phyloP scores from a whole-genome alignment of 2,888 invertebrate species.

The Drosophila anomalata region DNA sequence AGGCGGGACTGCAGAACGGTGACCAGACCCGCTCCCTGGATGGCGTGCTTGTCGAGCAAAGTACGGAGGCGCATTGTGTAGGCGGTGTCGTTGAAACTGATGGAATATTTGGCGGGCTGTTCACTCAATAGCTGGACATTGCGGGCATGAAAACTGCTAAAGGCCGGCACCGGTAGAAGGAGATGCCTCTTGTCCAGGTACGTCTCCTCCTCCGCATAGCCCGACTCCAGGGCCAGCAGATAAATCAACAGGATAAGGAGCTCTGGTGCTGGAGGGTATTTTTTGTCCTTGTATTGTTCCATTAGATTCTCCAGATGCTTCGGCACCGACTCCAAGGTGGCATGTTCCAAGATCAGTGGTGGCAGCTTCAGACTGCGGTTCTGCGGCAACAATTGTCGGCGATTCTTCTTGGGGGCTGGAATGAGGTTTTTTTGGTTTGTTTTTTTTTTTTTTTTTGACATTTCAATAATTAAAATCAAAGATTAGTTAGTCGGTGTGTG shows the following conservation, averaged over 20 bases:
- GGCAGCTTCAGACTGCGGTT: not conserved
- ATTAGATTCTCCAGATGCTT: slow-evolving; percentile 72
- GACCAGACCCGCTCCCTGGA: slow-evolving; percentile 10
- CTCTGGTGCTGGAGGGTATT: slow-evolving; percentile 54
- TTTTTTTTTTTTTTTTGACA: slow-evolving; percentile 4
- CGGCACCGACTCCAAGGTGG: slow-evolving; percentile 72
- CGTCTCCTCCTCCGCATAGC: slow-evolving; percentile 65
- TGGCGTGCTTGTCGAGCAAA: slow-evolving; percentile 17
- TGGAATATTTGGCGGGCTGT: slow-evolving; percentile 13
- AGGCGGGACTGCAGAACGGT: slow-evolving; percentile 53
- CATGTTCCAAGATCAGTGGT: slow-evolving; percentile 70
- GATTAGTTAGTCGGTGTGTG: slow-evolving; percentile 18
- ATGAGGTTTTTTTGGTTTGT: slow-evolving; percentile 15
- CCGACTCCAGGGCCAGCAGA: slow-evolving; percentile 79
- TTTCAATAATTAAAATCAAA: slow-evolving; percentile 16
- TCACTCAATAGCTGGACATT: slow-evolving; percentile 66
- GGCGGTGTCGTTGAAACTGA: slow-evolving; percentile 28
- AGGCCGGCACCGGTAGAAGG: slow-evolving; percentile 55
- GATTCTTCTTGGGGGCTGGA: slow-evolving; percentile 20
- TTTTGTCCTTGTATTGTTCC: slow-evolving; percentile 37
- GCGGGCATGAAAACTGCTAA: slow-evolving; percentile 65
- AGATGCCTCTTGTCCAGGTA: slow-evolving; percentile 43
- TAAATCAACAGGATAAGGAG: slow-evolving; percentile 77
- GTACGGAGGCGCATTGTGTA: slow-evolving; percentile 54
- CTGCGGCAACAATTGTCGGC: not conserved